A percentile compares a stretch with the other conserved stretches of the same genome.
phyloP scores from a whole-genome alignment of 1,140 invertebrate species.

The Trinorchestia longiramus region DNA sequence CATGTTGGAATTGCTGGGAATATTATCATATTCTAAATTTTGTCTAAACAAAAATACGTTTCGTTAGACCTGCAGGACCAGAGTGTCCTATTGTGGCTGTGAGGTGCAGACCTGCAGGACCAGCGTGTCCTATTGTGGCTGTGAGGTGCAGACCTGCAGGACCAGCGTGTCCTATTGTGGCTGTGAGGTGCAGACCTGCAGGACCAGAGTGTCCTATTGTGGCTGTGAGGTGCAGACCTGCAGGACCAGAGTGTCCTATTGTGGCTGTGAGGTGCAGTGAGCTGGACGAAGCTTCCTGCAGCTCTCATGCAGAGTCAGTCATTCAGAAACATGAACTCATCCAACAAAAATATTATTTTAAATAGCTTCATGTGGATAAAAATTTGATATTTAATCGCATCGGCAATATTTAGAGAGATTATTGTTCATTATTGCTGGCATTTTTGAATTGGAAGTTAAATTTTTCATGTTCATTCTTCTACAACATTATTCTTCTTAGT shows the following conservation, averaged over 20 bases:
- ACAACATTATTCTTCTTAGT: too few species aligned
- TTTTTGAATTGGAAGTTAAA: neutral
- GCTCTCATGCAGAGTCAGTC: neutral
- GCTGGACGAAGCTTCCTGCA: too few species aligned
- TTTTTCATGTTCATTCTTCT: too few species aligned
- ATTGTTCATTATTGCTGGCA: neutral
- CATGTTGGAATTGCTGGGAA: neutral
- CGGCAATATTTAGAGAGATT: neutral
- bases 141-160: neutral
- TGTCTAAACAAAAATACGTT: neutral
- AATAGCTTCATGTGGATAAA: neutral
- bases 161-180: neutral
- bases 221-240: neutral
- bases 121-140: neutral
- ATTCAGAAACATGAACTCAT: neutral
- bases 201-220: neutral
- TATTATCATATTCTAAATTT: neutral
- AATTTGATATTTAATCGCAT: neutral
- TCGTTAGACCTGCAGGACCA: neutral
- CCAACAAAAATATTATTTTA: neutral
- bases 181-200: neutral
- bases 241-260: neutral
- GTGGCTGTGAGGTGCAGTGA: neutral
- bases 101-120: neutral
- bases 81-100: neutral